Evolutionary conservation across 2,797 vertebrate species (phyloP).

Genomic region (Huso huso): DNA sequence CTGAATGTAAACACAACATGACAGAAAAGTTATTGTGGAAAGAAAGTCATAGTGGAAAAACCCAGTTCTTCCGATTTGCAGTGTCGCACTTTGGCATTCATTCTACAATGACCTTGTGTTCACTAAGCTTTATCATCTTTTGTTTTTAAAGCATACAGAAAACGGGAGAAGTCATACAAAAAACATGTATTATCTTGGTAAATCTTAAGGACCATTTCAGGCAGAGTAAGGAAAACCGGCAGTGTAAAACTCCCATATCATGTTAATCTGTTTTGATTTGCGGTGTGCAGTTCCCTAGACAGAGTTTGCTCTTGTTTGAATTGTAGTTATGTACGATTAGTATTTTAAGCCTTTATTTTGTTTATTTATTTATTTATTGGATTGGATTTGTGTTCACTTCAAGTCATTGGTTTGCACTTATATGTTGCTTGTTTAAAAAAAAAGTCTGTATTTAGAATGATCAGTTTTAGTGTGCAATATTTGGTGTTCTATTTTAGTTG

Average conservation of each 20-base stretch:
- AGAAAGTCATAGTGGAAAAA: too few species aligned
- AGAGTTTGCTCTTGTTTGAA: constrained; percentile 42
- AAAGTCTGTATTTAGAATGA: constrained; percentile 48
- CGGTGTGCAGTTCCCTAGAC: constrained; percentile 32
- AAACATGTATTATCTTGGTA: too few species aligned
- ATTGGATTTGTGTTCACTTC: neutral
- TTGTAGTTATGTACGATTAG: constrained; percentile 26
- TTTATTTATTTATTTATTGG: constrained; percentile 18
- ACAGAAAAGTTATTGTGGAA: too few species aligned
- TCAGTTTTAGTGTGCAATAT: constrained; percentile 50
- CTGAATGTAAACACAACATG: too few species aligned
- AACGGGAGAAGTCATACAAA: too few species aligned
- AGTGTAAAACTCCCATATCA: constrained; percentile 7
- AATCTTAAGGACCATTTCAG: too few species aligned
- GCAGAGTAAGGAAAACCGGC: neutral
- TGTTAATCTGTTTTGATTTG: constrained; percentile 35
- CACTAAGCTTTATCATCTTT: too few species aligned
- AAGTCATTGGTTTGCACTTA: constrained; percentile 54
- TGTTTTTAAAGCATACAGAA: too few species aligned
- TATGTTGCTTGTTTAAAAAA: constrained; percentile 51
- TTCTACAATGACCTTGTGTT: too few species aligned
- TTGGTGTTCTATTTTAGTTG: constrained; percentile 23
- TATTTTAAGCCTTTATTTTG: constrained; percentile 33
- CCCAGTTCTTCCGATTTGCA: too few species aligned
- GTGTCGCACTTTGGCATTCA: too few species aligned